Evolutionary conservation across 2,888 invertebrate species (phyloP).

Genomic region (Hirtodrosophila confusa): DNA sequence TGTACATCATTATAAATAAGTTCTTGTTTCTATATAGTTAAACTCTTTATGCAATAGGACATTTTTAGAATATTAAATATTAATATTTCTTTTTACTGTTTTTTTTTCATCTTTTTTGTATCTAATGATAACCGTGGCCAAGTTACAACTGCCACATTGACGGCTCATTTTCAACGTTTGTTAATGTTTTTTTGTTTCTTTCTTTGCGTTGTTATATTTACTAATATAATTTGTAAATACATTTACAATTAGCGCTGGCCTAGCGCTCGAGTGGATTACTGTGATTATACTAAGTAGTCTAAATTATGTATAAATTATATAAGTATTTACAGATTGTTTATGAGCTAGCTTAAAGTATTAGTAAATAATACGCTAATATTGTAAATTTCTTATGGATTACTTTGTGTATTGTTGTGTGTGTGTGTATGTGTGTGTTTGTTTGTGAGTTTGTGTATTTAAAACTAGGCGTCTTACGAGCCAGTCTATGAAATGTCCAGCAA

Average conservation of each 20-base stretch:
- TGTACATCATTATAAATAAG: constrained; percentile 45
- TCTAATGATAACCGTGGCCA: constrained; percentile 2
- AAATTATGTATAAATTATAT: constrained; percentile 39
- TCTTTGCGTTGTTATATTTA: constrained; percentile 12
- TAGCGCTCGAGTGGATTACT: constrained; percentile 50
- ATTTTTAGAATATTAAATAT: constrained; percentile 75
- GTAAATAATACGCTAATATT: constrained; percentile 47
- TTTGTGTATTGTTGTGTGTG: constrained; percentile 1
- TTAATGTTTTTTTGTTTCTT: constrained; percentile 13
- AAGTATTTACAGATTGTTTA: constrained; percentile 63
- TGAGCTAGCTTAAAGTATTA: constrained; percentile 46
- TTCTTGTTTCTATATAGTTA: constrained; percentile 40
- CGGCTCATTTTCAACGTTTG: constrained; percentile 14
- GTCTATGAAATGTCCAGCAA: constrained; percentile 72
- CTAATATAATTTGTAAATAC: constrained; percentile 11
- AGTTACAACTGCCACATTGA: constrained; percentile 10
- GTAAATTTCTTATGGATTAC: constrained; percentile 21
- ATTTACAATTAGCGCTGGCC: constrained; percentile 46
- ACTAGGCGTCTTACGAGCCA: constrained; percentile 56
- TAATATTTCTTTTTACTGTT: constrained; percentile 67
- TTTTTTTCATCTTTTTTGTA: constrained; percentile 18
- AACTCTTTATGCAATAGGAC: constrained; percentile 71
- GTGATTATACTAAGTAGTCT: constrained; percentile 49
- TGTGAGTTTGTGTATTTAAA: constrained; percentile 27
- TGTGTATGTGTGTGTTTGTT: constrained; percentile 29